Base-by-base conservation (phyloP, 2,113 vertebrate genomes). In the Miniopterus natalensis region DNA sequence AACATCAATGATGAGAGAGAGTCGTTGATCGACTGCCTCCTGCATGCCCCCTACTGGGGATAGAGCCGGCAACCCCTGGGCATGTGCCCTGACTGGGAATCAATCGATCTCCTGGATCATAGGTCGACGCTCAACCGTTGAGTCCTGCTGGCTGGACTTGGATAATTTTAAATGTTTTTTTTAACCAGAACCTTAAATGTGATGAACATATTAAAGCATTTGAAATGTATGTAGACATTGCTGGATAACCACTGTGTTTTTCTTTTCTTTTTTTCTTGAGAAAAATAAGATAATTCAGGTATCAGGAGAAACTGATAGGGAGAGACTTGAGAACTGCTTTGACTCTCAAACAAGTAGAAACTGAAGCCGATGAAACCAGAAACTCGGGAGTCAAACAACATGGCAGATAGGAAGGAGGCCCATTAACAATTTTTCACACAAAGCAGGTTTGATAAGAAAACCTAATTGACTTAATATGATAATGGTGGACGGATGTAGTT, bases 281-380 rank as follows among this genome's bases (percentile, higher is more conserved):
- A 95, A 95, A 95, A 97, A 73, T 84, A 77, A 90, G 95, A 92
- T 77, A 92, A 94, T 71, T 81, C 73, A 84, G 81, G 92, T 90
- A 75, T 94, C 73, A 29, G 15, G 13, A 80, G 95, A 89, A 91
- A 87, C 73, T 0, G 59, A 70, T 89, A 94, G 86, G 79, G 65
- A 95, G 92, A 94, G 90, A 93, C 88, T 86, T 94, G 92, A 98
- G 97, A 97, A 47, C 9, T 96, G 88, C 86, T 83, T 97, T 98
- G 88, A 98, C 96, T 91, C 73, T 92, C 71, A 77, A 97, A 97
- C 92, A 98, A 90, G 95, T 17, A 96, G 94, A 92, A 87, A 94
- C 89, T 97, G 87, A 75, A 95, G 78, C 94, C 61, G 88, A 42
- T 95, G 86, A 97, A 97, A 96, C 49, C 71, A 94, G 95, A 97